These are phyloP conservation scores for Colletes collaris DNA, from an alignment of 2,888 invertebrate species.

Conservation along the genomic window DNA sequence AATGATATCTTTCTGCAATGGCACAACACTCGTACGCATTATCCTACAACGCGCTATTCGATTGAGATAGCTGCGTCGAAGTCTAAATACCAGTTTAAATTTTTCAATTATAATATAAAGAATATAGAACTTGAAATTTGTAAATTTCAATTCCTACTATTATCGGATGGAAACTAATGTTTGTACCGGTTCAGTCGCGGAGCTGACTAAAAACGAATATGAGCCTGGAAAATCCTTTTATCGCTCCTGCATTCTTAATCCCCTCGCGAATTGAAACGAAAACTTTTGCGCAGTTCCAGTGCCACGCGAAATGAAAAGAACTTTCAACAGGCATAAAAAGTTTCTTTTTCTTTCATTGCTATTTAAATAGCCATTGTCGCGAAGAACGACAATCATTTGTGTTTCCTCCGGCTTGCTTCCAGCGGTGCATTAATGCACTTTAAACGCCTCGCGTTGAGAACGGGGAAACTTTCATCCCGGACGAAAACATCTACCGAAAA, in stretches of 20 bases:
- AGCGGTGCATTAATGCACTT: constrained; percentile 28
- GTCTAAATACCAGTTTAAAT: too few relatives aligned
- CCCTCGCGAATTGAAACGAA: background rate
- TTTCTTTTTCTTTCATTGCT: constrained; percentile 25
- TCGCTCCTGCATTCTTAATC: background rate
- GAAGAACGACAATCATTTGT: constrained; percentile 18
- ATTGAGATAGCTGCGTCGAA: too few relatives aligned
- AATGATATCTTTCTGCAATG: too few relatives aligned
- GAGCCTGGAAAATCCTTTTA: background rate
- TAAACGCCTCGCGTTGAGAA: constrained; percentile 22
- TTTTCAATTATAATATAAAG: too few relatives aligned
- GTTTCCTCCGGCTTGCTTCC: constrained; percentile 12
- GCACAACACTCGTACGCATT: too few relatives aligned
- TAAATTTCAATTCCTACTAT: too few relatives aligned
- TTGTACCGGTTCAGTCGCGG: too few relatives aligned
- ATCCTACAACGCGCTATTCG: too few relatives aligned
- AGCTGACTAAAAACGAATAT: too few relatives aligned
- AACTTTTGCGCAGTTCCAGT: background rate
- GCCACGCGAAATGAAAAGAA: background rate
- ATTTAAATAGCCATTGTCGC: constrained; percentile 23
- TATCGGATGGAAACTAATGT: too few relatives aligned
- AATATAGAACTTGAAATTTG: too few relatives aligned
- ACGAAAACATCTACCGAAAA: constrained; percentile 30
- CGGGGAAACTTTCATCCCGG: constrained; percentile 27
- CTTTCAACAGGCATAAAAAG: background rate